Evolutionary conservation across 1,140 invertebrate species (phyloP), one percentile per base, ranked within the genome.

Genomic region (Formica exsecta): DNA sequence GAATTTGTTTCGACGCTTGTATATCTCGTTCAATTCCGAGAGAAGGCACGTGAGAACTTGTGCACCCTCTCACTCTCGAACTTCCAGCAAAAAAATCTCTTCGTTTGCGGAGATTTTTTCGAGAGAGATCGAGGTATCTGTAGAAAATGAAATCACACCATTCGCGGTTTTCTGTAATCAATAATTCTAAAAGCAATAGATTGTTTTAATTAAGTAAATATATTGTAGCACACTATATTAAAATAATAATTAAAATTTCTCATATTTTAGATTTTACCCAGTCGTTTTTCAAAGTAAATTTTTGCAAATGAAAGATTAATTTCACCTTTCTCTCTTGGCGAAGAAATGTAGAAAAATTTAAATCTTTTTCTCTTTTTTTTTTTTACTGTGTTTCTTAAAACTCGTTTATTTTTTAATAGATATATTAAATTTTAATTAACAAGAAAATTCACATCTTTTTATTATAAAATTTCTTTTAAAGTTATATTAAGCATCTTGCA

Each of bases 11-110:
- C 36, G 48, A 62, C 22, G 22, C 36, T 25, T 36, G 32, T 68
- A 68, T 59, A 68, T 66, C 61, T 44, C 54, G 44, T 77, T 44
- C 41, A 76, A 70, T 54, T 84, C 36, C 32, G 36, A 29, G 29
- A 32, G 59, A 6, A 71, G 25, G 59, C 85, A 86, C 59, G 77
- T 71, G 77, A 70, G 51, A 86, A 83, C 48, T 73, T 54, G 77
- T 51, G 41, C 76, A 64, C 25, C 54, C 32, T 22, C 36, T 57
- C 41, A 1, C 29, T 59, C 77, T 36, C 2, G 59, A 70, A 64
- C 48, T 41, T 51, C 7, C 13, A 25, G 22, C 36, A 22, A 65
- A 68, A 73, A 59, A 73, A 64, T 8, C 16, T 59, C 25, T 81
- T 48, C 8, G 32, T 29, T 59, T 7, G 11, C 75, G 7, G 41